Conservation (phyloP, 2,797 vertebrate species). For the Falco concolor region DNA sequence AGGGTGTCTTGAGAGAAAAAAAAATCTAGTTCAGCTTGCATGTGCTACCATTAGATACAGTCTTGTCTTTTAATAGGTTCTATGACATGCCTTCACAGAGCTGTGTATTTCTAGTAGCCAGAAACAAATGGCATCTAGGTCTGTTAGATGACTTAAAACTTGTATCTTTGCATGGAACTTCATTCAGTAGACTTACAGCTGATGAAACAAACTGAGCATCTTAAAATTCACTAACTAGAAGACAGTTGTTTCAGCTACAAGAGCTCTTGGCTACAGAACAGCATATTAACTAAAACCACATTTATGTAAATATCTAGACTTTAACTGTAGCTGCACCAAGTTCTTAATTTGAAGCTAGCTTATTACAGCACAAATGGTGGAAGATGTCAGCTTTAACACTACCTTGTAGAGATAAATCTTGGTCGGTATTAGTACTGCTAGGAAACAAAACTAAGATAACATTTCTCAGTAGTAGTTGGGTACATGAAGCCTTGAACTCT, state of each 20-base stretch:
- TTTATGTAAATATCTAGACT: not conserved
- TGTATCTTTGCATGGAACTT: slow-evolving; percentile 43
- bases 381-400: slow-evolving; percentile 44
- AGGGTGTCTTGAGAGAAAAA: not conserved
- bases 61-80: not conserved
- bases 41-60: not conserved
- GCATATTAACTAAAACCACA: not conserved
- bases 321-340: slow-evolving; percentile 57
- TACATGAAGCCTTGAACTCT: slow-evolving; percentile 54
- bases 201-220: not conserved
- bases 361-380: slow-evolving; percentile 50
- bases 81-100: not conserved
- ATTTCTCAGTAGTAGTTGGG: slow-evolving; percentile 56
- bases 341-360: slow-evolving; percentile 62
- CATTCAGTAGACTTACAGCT: slow-evolving; percentile 26
- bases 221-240: not conserved
- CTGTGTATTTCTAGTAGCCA: not conserved
- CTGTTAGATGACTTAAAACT: not conserved
- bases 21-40: not conserved
- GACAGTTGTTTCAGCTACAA: not conserved
- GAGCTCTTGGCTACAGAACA: not conserved
- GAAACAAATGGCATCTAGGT: not conserved
- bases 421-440: slow-evolving; percentile 46
- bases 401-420: slow-evolving; percentile 38
- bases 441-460: slow-evolving; percentile 11